Base-by-base conservation (phyloP, 2,113 vertebrate genomes). In the Todiramphus chloris region DNA sequence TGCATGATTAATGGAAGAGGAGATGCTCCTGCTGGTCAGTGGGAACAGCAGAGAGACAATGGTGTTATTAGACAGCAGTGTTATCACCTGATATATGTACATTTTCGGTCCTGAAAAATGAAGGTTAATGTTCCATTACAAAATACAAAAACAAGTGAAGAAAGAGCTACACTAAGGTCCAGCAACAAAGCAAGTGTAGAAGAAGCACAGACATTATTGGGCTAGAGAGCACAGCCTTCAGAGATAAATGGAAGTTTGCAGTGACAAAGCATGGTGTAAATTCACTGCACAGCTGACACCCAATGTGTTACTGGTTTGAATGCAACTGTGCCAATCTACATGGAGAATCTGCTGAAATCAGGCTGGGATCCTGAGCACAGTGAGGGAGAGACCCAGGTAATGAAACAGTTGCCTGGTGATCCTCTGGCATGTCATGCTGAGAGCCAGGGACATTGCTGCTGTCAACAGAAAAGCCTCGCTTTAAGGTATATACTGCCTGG, bases 281-380 rank as follows among this genome's bases (percentile, higher is more conserved):
- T 62, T 17, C 51, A 67, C 2, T 25, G 35, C 76, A 73, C n/a
- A 67, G 35, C 63, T 44, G 41, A 16, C 64, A 72, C 17, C 14
- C n/a, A 51, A 16, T 25, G 15, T 9, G 20, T 3, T 66, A 25
- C 5, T 43, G 67, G 35, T 37, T 66, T 16, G 31, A 79, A 66
- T 2, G 6, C 0, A 2, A 51, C n/a, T 3, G 1, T 25, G 55
- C 6, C 50, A 7, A 48, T 13, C 41, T 9, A 59, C 37, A 77
- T 20, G 23, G 50, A 81, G 17, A 39, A 23, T 53, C 21, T 55
- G 33, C 48, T 39, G 31, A 41, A 12, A 50, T 37, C 9, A 56
- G 5, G 23, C 7, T 25, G 41, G 13, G 37, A 55, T 35, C 37
- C 43, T 79, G 62, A 86, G 43, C 69, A 21, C 17, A 37, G 62